These are phyloP conservation scores for Arctia plantaginis DNA, from an alignment of 2,888 invertebrate genomes.

Conservation along the genomic window DNA sequence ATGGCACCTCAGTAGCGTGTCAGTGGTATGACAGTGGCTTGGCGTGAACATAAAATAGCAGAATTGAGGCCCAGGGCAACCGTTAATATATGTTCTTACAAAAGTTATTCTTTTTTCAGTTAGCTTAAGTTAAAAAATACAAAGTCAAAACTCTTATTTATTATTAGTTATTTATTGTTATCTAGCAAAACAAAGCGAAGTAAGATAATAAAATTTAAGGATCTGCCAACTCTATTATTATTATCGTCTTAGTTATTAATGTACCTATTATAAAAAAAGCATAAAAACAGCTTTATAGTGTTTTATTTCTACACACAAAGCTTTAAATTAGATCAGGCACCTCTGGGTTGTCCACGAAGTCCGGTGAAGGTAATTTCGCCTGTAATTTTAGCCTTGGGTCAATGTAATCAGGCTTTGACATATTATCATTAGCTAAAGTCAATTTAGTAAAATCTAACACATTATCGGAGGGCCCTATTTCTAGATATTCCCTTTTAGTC, in stretches of 20 bases:
- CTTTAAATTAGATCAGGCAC: conserved; percentile 88
- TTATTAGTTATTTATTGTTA: conserved; percentile 24
- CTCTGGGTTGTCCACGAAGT: conserved; percentile 87
- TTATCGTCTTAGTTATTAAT: neutral
- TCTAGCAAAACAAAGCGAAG: neutral
- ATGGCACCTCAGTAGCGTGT: too few species aligned
- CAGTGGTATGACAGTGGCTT: too few species aligned
- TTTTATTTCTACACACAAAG: conserved; percentile 9
- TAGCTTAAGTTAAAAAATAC: neutral
- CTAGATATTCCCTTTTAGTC: conserved; percentile 85
- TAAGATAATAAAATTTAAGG: neutral
- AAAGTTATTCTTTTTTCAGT: neutral
- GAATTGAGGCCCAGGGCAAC: too few species aligned
- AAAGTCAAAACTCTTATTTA: conserved; percentile 8
- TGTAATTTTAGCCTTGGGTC: conserved; percentile 67
- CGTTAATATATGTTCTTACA: neutral
- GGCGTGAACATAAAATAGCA: too few species aligned
- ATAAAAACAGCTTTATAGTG: neutral
- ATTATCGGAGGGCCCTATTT: conserved; percentile 86
- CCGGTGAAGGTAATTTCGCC: conserved; percentile 73
- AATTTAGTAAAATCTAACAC: conserved; percentile 88
- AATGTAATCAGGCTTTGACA: conserved; percentile 56
- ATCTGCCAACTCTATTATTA: conserved; percentile 17
- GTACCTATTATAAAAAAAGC: neutral
- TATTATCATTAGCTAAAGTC: conserved; percentile 48